phyloP scores from a whole-genome alignment of 2,888 invertebrate genomes.

The Muschampia plurimacula region DNA sequence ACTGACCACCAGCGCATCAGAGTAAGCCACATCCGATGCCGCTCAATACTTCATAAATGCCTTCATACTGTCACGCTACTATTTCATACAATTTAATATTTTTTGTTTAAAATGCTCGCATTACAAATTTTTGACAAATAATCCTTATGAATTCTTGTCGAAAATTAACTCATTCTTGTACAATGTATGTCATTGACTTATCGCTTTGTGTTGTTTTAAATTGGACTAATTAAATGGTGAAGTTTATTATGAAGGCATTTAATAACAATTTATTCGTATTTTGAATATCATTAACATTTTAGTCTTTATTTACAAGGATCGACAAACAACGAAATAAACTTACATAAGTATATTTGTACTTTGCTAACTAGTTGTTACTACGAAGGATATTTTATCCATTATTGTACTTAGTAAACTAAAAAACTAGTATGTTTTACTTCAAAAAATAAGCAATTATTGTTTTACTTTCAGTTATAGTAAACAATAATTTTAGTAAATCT shows the following conservation, averaged over 20 bases:
- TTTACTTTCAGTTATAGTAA: not conserved
- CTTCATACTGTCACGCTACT: constrained; percentile 55
- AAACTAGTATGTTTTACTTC: no score
- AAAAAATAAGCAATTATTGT: not conserved
- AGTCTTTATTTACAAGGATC: not conserved
- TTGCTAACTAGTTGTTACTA: no score
- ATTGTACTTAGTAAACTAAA: no score
- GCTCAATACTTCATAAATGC: constrained; percentile 62
- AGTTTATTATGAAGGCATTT: constrained; percentile 66
- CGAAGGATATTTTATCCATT: no score
- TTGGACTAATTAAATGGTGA: constrained; percentile 46
- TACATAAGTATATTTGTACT: no score
- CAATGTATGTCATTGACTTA: constrained; percentile 13
- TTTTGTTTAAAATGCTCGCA: constrained; percentile 6
- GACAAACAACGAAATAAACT: no score
- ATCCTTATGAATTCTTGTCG: constrained; percentile 36
- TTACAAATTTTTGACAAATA: constrained; percentile 23
- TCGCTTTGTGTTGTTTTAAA: constrained; percentile 36
- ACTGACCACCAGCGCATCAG: constrained; percentile 95
- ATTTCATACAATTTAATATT: constrained; percentile 6
- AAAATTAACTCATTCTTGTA: constrained; percentile 29
- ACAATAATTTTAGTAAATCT: not conserved
- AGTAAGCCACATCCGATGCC: constrained; percentile 88
- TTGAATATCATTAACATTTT: constrained; percentile 19
- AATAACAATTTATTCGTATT: constrained; percentile 52